Evolutionary conservation across 2,113 vertebrate genomes (phyloP).

Genomic region (Strigops habroptila): DNA sequence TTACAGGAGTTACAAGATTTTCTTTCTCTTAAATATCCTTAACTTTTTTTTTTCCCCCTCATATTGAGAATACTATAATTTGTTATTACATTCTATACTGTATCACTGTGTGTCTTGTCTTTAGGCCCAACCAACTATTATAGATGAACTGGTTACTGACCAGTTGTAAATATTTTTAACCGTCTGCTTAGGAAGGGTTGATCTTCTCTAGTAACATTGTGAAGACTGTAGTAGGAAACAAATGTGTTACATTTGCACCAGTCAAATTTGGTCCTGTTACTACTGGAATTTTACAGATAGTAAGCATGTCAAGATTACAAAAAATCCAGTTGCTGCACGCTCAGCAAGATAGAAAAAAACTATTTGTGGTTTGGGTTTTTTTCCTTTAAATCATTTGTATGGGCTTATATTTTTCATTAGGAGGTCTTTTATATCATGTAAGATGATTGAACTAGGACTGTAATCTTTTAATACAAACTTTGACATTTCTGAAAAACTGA

Average conservation of each 20-base stretch:
- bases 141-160: not conserved
- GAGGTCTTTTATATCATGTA: not conserved
- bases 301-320: not conserved
- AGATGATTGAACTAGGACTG: not conserved
- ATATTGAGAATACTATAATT: not conserved
- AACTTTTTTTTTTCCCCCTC: not conserved
- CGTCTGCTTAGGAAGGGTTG: not conserved
- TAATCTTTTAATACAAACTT: not conserved
- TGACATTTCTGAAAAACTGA: not conserved
- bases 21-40: not conserved
- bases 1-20: not conserved
- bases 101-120: not conserved
- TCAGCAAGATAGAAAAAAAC: not conserved
- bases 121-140: not conserved
- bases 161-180: not conserved
- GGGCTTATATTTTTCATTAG: not conserved
- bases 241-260: not conserved
- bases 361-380: accelerated
- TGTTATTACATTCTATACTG: not conserved
- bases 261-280: not conserved
- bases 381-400: not conserved
- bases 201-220: not conserved
- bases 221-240: not conserved
- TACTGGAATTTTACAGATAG: not conserved
- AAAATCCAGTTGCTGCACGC: not conserved